phyloP scores from a whole-genome alignment of 2,888 invertebrate species.

The Chaitophorus viminalis region DNA sequence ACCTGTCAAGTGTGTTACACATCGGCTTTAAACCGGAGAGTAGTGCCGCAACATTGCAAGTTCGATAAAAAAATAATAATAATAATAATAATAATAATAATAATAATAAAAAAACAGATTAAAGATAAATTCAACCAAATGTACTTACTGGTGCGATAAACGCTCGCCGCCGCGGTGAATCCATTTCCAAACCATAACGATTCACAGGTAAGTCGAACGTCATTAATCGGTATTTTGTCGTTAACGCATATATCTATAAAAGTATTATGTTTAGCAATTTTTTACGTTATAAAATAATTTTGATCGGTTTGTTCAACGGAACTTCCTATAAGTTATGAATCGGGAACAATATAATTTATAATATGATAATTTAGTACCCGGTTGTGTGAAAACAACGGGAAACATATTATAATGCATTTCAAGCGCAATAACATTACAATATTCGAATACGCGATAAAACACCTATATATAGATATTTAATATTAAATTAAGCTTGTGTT shows the following conservation, averaged over 20 bases:
- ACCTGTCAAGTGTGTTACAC: slow-evolving; percentile 52
- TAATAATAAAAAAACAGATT: not conserved
- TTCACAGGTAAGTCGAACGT: slow-evolving; percentile 52
- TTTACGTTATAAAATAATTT: not conserved
- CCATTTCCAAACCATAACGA: not conserved
- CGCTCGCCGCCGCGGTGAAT: slow-evolving; percentile 7
- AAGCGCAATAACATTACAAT: not conserved
- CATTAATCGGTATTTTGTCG: slow-evolving; percentile 9
- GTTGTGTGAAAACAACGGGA: no score
- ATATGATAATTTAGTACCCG: no score
- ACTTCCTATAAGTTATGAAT: no score
- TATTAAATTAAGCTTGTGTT: not conserved
- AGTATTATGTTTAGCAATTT: not conserved
- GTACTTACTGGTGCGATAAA: slow-evolving; percentile 30
- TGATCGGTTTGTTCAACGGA: not conserved
- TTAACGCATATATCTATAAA: not conserved
- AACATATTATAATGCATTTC: not conserved
- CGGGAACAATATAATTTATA: no score
- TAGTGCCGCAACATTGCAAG: not conserved
- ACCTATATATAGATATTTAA: not conserved
- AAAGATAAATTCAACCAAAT: slow-evolving; percentile 45
- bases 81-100: not conserved
- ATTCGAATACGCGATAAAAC: not conserved
- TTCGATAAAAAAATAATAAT: slow-evolving; percentile 38
- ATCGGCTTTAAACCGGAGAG: slow-evolving; percentile 23